Evolutionary conservation across 2,888 invertebrate genomes (phyloP), one percentile per base, ranked within the genome.

Genomic region (Acrobasis consociella): DNA sequence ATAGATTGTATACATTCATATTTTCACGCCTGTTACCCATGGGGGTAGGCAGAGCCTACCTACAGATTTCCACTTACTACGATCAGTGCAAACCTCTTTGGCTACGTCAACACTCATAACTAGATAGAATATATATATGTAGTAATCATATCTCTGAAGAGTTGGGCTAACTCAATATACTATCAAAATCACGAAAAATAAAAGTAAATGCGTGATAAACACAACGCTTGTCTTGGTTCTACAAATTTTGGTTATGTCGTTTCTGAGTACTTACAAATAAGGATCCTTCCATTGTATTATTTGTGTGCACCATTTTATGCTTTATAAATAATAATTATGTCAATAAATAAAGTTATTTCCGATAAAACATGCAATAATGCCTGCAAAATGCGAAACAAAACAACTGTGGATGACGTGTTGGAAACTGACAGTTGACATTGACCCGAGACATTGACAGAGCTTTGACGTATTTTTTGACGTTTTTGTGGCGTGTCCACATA

Each of bases 231-330:
- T 22, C 22, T 22, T 22, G 22, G 22, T 22, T 22, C 22, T 22
- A 22, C 3, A 2, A 22, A 22, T 22, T 7, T 31, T 31, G 31
- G 31, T 31, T 31, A 22, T 22, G 31, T 31, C 46, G 46, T 46
- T 13, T 9, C 13, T 15, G 8, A 31, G 46, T 16, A 59, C 90
- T 85, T 83, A 91, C 91, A 74, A 91, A 91, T 46, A 91, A 73
- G 10, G 90, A 75, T 51, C 90, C 89, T 67, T 91, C 91, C 85
- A 90, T 87, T 16, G 87, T 65, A 11, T 31, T 31, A 7, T 66
- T 81, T 38, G 84, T 87, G 65, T 89, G 76, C 17, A 89, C 89
- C 91, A 91, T 91, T 78, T 72, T 78, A 49, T 53, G 10, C 38
- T 53, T 38, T 15, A 9, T 9, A 52, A 60, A 63, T 59, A 31